Evolutionary conservation across 1,140 invertebrate genomes (phyloP).

Genomic region (Ceratosolen solmsi): DNA sequence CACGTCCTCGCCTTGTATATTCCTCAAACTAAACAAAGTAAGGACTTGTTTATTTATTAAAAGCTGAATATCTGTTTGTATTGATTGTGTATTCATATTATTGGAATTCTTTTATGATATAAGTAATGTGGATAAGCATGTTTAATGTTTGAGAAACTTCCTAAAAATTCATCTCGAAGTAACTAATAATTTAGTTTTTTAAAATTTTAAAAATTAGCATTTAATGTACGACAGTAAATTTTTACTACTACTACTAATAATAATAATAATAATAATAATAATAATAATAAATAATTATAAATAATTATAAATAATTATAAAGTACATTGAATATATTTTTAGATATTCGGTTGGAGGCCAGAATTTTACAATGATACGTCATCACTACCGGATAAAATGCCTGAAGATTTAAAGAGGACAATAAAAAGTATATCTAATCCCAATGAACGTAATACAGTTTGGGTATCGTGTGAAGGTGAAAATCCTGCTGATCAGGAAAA

Average conservation of each 20-base stretch:
- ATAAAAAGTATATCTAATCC: conserved; percentile 73
- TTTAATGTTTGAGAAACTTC: too few species aligned
- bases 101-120: too few species aligned
- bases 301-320: not conserved
- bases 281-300: not conserved
- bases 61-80: not conserved
- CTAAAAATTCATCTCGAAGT: too few species aligned
- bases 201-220: too few species aligned
- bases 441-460: conserved; percentile 82
- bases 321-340: conserved; percentile 43
- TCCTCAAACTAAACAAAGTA: conserved; percentile 89
- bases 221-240: too few species aligned
- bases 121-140: too few species aligned
- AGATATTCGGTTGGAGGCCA: conserved; percentile 85
- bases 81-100: too few species aligned
- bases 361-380: conserved; percentile 79
- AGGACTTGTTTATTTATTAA: not conserved
- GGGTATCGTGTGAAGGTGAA: conserved; percentile 91
- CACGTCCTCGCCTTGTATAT: conserved; percentile 84
- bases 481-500: conserved; percentile 92
- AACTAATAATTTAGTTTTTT: too few species aligned
- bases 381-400: conserved; percentile 79
- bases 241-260: too few species aligned
- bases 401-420: conserved; percentile 76
- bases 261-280: too few species aligned